Base-by-base conservation (phyloP, 2,888 invertebrate species). In the Pollenia amentaria region DNA sequence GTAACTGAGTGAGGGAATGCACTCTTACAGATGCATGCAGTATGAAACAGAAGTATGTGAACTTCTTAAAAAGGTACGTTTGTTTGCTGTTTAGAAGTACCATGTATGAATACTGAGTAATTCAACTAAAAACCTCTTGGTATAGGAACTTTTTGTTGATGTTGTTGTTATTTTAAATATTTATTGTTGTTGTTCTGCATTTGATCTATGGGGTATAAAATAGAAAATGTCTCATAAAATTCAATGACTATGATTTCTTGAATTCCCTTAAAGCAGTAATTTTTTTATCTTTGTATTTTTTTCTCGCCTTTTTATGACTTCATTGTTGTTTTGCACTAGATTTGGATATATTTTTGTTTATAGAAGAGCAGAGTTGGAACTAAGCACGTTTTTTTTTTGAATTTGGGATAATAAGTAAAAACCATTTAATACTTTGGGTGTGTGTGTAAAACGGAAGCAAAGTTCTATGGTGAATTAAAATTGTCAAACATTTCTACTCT, bases 1-100 rank as follows among this genome's bases (percentile, higher is more conserved):
- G 53, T 72, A 69, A 87, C 84, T 72, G 72, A 77, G 53, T 69
- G 80, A 57, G 53, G 77, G 84, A 83, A 79, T 78, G 55, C 38
- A 46, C 48, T 75, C 75, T 60, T n/a, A 12, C 48, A 40, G 53
- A 51, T 62, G 57, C 38, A 51, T 62, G 57, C 38, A 29, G 46
- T 67, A 9, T 12, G 21, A 8, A 14, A 64, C 11, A 55, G 29
- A 55, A 40, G 48, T 55, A 69, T 78, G 70, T 48, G 48, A 70
- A 79, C 62, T 82, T 73, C 40, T 78, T n/a, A 53, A 55, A 40
- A 55, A 77, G 65, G 11, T 44, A 77, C 44, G 53, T 62, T 48
- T 40, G 40, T n/a, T 29, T 3, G 14, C 6, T 12, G 38, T 6
- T 7, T 29, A 57, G 1, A 38, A 48, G 38, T 69, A 55, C 40